phyloP scores from a whole-genome alignment of 2,888 invertebrate genomes.

The Unio pictorum region DNA sequence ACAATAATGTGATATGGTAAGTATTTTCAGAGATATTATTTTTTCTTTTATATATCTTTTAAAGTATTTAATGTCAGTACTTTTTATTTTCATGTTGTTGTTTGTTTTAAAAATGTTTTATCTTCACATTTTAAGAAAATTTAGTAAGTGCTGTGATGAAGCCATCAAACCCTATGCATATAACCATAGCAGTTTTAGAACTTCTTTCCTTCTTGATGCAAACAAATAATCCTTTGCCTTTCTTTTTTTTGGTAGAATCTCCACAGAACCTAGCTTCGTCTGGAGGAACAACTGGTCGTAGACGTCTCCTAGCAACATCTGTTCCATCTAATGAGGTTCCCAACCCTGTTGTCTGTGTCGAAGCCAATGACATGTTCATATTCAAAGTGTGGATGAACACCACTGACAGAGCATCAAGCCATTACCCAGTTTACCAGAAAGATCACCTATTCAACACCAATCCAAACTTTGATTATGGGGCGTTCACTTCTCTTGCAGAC shows the following conservation, averaged over 20 bases:
- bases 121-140: no score
- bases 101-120: no score
- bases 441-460: conserved; percentile 67
- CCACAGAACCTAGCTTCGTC: conserved; percentile 17
- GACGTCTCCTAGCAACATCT: conserved; percentile 52
- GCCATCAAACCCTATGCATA: no score
- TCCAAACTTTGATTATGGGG: conserved; percentile 66
- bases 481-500: conserved; percentile 61
- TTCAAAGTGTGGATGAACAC: conserved; percentile 63
- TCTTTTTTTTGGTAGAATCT: conserved; percentile 18
- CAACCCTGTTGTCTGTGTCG: conserved; percentile 66
- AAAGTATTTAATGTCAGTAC: no score
- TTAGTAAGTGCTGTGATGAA: no score
- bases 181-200: no score
- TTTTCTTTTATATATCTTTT: no score
- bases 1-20: no score
- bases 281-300: conserved; percentile 27
- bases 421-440: conserved; percentile 67
- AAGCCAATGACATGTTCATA: conserved; percentile 62
- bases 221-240: not conserved
- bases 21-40: no score
- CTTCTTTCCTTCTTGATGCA: no score
- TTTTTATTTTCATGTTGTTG: no score
- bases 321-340: conserved; percentile 54
- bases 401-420: conserved; percentile 54